A percentile compares a stretch with the other conserved stretches of the same genome.
Conservation (phyloP, 2,888 invertebrate genomes). For the Anagyrus pseudococci region DNA sequence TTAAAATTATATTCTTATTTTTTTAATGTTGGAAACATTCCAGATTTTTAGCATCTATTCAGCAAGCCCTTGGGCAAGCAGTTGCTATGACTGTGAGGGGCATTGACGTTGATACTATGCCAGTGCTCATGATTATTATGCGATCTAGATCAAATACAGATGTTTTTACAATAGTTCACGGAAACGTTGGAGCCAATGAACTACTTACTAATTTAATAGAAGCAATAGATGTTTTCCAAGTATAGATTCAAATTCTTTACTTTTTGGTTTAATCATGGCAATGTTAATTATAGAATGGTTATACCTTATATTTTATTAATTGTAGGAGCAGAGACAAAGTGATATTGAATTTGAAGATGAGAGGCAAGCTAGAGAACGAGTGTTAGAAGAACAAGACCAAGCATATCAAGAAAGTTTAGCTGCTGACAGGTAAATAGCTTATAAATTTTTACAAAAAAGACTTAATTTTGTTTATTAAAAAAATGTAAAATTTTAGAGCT, state of each 20-base stretch:
- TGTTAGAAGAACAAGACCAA: constrained; percentile 92
- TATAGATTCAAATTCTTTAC: constrained; percentile 28
- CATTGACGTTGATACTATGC: constrained; percentile 86
- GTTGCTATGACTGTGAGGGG: constrained; percentile 85
- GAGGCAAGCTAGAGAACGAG: constrained; percentile 84
- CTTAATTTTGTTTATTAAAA: constrained; percentile 7
- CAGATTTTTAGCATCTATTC: constrained; percentile 79
- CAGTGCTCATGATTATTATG: constrained; percentile 88
- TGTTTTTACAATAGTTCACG: constrained; percentile 88
- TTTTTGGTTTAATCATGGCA: too few species aligned
- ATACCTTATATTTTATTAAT: constrained; percentile 3
- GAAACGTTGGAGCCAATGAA: constrained; percentile 90
- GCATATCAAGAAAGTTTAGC: constrained; percentile 91
- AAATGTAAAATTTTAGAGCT: constrained; percentile 65
- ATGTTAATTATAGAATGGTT: not conserved
- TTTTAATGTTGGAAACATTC: constrained; percentile 33
- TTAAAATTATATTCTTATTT: constrained; percentile 7
- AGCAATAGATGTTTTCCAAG: constrained; percentile 80
- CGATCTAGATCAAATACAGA: constrained; percentile 88
- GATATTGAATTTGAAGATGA: constrained; percentile 86
- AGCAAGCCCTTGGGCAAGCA: constrained; percentile 79
- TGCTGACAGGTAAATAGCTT: constrained; percentile 71
- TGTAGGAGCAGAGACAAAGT: constrained; percentile 74
- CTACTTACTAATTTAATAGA: constrained; percentile 86
- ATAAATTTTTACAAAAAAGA: not conserved